Evolutionary conservation across 2,797 vertebrate genomes (phyloP), one percentile per base, ranked within the genome.

Genomic region (Poeciliopsis presidionis): DNA sequence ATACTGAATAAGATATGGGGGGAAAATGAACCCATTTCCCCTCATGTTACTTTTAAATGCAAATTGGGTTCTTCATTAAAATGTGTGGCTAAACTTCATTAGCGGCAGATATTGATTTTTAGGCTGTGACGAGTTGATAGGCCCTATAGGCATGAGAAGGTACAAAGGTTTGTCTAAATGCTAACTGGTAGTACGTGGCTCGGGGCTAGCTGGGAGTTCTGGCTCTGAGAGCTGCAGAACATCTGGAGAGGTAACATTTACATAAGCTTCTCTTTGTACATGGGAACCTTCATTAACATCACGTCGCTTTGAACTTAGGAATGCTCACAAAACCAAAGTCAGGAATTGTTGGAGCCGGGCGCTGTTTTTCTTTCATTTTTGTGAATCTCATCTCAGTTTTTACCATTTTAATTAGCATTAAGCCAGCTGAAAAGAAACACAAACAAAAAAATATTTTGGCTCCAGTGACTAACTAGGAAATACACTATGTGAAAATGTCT

Each of bases 151-250:
- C 94, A 92, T 90, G 87, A 76, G 91, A 92, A 92, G 94, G 94
- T 95, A 93, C 95, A 95, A 95, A 96, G 95, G 95, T 95, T 96
- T 95, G 93, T 95, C 93, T 94, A 94, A 94, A 95, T 93, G 93
- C 92, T 94, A 91, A 92, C 94, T 94, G 93, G 86, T 94, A 91
- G 86, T 78, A 86, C 71, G 92, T 90, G 88, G 91, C 94, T 94
- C 30, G 80, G 87, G 90, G 92, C 90, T 81, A 90, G 90, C 77
- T 81, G 86, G 51, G 81, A 89, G 86, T 86, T 89, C 81, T 91
- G 85, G 93, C 89, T 93, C 87, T 81, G 90, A 92, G 92, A 91
- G 86, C 90, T 89, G 75, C 86, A 81, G 86, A 93, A 94, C 94
- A 95, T 95, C 95, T 95, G 95, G 94, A 95, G 94, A 95, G 93